Base-by-base conservation (phyloP, 2,797 vertebrate species). In the Falco columbarius region DNA sequence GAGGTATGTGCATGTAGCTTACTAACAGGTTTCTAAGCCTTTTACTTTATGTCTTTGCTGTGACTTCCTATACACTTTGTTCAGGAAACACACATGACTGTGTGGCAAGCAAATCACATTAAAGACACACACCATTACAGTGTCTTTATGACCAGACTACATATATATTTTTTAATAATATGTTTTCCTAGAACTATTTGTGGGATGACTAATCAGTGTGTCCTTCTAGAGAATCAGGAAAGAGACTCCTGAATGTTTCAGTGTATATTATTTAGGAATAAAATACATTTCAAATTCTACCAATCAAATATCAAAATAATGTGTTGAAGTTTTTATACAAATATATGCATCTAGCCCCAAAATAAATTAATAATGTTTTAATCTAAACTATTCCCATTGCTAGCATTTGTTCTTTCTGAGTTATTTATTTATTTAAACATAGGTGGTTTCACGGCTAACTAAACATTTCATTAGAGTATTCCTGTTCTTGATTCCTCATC, bases 401-500 rank as follows among this genome's bases (percentile, higher is more conserved):
- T 40, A 75, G 3, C 3, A 55, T 62, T 46, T 82, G 4, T 22
- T 40, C 27, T 73, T 74, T 72, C 52, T 74, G 34, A 61, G 4
- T 56, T 46, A 90, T 54, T 19, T 49, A 30, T 84, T 38, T 32
- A 83, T 59, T 66, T 71, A 40, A 62, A 32, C 32, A 44, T 16
- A 65, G 9, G n/a, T 38, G 3, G 7, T 68, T 72, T 68, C 12
- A 80, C 71, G 14, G 8, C 12, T 72, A 90, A 52, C 56, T 68
- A 82, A 86, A 38, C 4, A 30, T 51, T 71, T 70, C 10, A 65
- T 12, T 46, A 18, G 29, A 51, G 19, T 92, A 98, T 98, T 98
- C 98, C 93, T 83, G 95, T 96, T 89, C 95, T 97, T 92, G 93
- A 98, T 82, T 97, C 97, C 17, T 68, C 76, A 4, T 96, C 85